Evolutionary conservation across 37 sponge, comb jelly and placozoan genomes (phyloP).

Genomic region (Diacarnus erythraeanus): DNA sequence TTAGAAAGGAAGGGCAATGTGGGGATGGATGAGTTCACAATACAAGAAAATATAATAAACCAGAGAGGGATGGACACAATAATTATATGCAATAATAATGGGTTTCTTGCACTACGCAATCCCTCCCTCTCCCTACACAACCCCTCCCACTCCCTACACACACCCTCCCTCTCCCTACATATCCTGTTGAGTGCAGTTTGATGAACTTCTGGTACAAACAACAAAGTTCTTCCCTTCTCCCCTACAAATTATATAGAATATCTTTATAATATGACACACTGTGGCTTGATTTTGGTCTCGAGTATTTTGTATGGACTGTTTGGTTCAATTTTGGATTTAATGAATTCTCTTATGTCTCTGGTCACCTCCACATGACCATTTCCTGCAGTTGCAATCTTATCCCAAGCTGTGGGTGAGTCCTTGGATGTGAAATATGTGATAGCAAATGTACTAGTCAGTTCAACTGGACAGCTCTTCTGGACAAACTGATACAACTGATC

Average conservation of each 20-base stretch:
- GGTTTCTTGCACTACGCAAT: no score
- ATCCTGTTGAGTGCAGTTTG: no score
- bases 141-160: no score
- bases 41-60: no score
- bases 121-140: no score
- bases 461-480: background rate
- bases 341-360: slow-evolving; percentile 18
- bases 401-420: slow-evolving; percentile 17
- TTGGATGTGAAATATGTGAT: slow-evolving; percentile 38
- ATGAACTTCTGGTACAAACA: no score
- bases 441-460: background rate
- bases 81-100: no score
- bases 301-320: slow-evolving; percentile 53
- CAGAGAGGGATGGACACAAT: no score
- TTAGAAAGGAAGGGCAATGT: no score
- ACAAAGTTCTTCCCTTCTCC: no score
- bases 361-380: slow-evolving; percentile 32
- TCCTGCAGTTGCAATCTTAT: slow-evolving; percentile 18
- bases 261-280: background rate
- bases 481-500: slow-evolving; percentile 6
- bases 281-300: slow-evolving; percentile 22
- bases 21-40: no score
- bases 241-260: background rate
- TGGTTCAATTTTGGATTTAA: slow-evolving; percentile 20
- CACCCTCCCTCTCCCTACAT: no score